Evolutionary conservation across 2,888 invertebrate species (phyloP).

Genomic region (Polietes domitor): DNA sequence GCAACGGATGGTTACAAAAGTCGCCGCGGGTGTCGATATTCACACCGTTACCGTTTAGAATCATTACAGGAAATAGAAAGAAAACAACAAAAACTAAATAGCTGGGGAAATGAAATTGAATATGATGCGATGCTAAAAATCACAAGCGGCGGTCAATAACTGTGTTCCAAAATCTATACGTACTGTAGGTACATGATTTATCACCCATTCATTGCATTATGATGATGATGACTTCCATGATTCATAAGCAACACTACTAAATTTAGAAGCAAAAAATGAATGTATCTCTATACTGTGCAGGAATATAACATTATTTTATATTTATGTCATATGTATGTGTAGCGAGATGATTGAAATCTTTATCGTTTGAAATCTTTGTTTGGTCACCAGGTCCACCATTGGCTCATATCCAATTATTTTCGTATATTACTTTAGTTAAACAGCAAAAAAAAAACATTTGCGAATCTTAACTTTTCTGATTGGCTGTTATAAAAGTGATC

Average conservation of each 20-base stretch:
- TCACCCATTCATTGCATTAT: too few relatives aligned
- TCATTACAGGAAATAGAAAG: conserved; percentile 38
- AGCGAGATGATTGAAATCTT: not conserved
- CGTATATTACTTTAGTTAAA: not conserved
- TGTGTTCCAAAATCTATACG: not conserved
- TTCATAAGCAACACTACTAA: not conserved
- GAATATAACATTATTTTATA: too few relatives aligned
- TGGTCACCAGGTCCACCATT: not conserved
- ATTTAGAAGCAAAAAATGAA: not conserved
- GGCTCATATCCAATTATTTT: not conserved
- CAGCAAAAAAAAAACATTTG: not conserved
- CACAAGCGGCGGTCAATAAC: not conserved
- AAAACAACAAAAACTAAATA: not conserved
- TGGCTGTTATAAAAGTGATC: not conserved
- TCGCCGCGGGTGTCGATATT: not conserved
- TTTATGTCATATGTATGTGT: not conserved
- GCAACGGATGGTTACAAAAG: conserved; percentile 15
- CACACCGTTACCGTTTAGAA: conserved; percentile 23
- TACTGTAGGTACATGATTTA: not conserved
- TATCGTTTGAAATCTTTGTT: not conserved
- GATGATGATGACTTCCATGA: not conserved
- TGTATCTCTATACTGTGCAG: not conserved
- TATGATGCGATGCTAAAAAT: conserved; percentile 2
- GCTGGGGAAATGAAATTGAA: conserved; percentile 39
- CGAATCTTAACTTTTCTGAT: not conserved